Conservation (phyloP, 1,140 invertebrate species). For the Lerema accius region DNA sequence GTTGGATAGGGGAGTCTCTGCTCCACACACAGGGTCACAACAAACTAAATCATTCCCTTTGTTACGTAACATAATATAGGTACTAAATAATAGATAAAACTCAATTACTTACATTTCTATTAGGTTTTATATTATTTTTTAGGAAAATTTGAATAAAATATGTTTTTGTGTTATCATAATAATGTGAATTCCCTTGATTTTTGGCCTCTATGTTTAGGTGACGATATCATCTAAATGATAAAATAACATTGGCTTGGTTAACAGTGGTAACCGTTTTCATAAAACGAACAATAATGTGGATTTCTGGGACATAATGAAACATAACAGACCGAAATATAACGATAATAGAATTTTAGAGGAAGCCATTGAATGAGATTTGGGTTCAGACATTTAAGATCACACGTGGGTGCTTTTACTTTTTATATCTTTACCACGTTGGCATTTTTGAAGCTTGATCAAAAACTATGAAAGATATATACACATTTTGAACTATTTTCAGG, state of each 20-base stretch:
- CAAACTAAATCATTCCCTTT: too few species aligned
- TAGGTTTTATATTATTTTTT: neutral
- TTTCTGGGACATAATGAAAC: conserved; percentile 18
- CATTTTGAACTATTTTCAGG: too few species aligned
- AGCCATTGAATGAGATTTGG: conserved; percentile 7
- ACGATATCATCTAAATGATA: conserved; percentile 15
- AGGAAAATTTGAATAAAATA: neutral
- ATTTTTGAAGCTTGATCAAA: too few species aligned
- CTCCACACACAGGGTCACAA: too few species aligned
- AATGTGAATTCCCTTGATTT: neutral
- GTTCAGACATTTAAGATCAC: neutral
- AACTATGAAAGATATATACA: too few species aligned
- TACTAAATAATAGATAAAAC: too few species aligned
- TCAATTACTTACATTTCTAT: too few species aligned
- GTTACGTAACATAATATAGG: too few species aligned
- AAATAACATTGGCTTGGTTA: conserved; percentile 1
- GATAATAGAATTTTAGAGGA: conserved; percentile 10
- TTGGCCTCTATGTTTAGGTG: neutral
- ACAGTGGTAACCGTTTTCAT: conserved; percentile 16
- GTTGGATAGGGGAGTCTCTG: too few species aligned
- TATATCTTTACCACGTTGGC: too few species aligned
- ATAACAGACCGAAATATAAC: neutral
- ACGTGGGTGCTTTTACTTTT: neutral
- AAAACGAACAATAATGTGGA: conserved; percentile 16
- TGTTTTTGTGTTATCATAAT: neutral